A percentile compares a stretch with the other conserved stretches of the same genome.
Evolutionary conservation across 2,888 invertebrate species (phyloP).

Genomic region (Leucania comma): DNA sequence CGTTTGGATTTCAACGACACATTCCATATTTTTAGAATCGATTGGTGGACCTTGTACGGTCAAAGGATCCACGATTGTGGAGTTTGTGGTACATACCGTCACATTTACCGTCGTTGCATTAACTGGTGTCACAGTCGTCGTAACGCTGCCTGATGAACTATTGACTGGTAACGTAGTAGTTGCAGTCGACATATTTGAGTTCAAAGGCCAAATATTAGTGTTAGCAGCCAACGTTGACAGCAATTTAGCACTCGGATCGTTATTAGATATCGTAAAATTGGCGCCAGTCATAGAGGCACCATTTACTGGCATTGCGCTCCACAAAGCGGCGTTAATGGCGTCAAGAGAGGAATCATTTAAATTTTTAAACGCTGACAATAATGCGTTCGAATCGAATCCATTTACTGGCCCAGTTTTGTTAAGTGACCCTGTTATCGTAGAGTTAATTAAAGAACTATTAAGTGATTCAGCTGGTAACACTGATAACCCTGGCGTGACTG

Average conservation of each 20-base stretch:
- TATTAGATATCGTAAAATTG: constrained; percentile 12
- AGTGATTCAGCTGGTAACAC: constrained; percentile 21
- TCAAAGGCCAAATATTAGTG: neutral
- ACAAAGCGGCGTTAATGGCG: neutral
- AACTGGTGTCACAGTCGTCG: constrained; percentile 47
- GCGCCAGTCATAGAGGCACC: neutral
- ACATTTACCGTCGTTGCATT: constrained; percentile 66
- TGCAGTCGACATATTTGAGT: constrained; percentile 63
- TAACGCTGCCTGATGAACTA: constrained; percentile 34
- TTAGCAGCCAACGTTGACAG: neutral
- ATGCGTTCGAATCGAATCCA: neutral
- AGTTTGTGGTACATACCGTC: constrained; percentile 72
- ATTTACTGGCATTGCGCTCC: neutral
- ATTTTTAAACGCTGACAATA: neutral
- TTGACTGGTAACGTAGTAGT: constrained; percentile 48
- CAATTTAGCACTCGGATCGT: neutral
- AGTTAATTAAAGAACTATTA: constrained; percentile 26
- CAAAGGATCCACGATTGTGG: constrained; percentile 78
- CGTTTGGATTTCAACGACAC: constrained; percentile 81
- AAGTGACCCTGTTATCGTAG: constrained; percentile 10
- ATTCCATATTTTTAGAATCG: constrained; percentile 75
- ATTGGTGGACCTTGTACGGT: constrained; percentile 75
- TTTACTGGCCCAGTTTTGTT: neutral
- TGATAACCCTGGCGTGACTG: constrained; percentile 6
- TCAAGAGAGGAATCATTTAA: neutral